Base-by-base conservation (phyloP, 1,140 invertebrate species). In the Reticulitermes speratus region DNA sequence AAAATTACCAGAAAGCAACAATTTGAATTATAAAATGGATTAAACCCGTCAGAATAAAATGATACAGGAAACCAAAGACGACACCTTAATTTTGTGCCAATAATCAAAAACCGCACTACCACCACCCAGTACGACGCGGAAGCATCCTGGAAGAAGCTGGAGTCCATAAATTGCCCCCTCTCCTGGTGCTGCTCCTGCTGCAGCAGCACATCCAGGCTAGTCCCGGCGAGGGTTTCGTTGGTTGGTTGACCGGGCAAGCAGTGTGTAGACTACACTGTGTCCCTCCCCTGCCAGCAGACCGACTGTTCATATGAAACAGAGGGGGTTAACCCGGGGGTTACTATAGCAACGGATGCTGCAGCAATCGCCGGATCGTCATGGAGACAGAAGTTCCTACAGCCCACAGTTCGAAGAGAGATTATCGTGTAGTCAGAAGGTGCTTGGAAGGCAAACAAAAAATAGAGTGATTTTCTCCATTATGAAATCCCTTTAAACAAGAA, bases 321-420 rank as follows among this genome's bases (percentile, higher is more conserved):
- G 65, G 65, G 65, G n/a, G 25, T 75, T n/a, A 75, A 75, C 65
- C 65, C 65, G n/a, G 65, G 65, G 65, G 65, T 75, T 75, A 25
- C 65, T 75, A 75, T 75, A 30, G 65, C 65, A 75, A 75, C 65
- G 65, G 25, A 75, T 75, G 65, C n/a, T 75, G 65, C 65, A 75
- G 65, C 25, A 75, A 75, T 14, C 65, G n/a, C 25, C 9, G 65
- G 25, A 75, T 14, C 25, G 65, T 30, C 25, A 30, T 14, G n/a
- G n/a, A 30, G 65, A 75, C 65, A 55, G 65, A 19, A 30, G 65
- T 14, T 16, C 52, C 19, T 55, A 16, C 1, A 48, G 48, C 48
- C 48, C 16, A 48, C 48, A 48, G 48, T 48, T 48, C 48, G 48
- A 48, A 16, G 11, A 48, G 48, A 48, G 48, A 48, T 48, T 16